Evolutionary conservation across 2,888 invertebrate genomes (phyloP).

Genomic region (Subacronicta megacephala): DNA sequence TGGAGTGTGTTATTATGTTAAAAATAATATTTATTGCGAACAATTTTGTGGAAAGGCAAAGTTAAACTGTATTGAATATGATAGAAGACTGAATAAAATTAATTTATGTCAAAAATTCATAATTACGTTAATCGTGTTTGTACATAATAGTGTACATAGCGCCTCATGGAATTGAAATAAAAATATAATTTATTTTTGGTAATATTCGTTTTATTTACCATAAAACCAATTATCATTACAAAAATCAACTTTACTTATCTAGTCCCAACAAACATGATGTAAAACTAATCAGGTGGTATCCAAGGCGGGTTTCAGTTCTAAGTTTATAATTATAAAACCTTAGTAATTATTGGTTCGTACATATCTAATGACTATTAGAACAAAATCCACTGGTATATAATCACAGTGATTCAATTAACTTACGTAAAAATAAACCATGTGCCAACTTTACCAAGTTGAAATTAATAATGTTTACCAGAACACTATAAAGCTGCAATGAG

Average conservation of each 20-base stretch:
- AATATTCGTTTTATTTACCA: constrained; percentile 71
- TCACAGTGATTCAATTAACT: constrained; percentile 10
- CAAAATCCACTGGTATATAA: constrained; percentile 16
- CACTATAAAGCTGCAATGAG: constrained; percentile 1
- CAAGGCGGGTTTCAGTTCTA: constrained; percentile 44
- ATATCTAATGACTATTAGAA: constrained; percentile 18
- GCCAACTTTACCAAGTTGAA: neutral
- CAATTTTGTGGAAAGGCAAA: constrained; percentile 55
- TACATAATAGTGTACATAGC: constrained; percentile 66
- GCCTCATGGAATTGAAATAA: constrained; percentile 78
- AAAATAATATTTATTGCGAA: constrained; percentile 30
- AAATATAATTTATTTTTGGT: constrained; percentile 85
- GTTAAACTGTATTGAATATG: constrained; percentile 84
- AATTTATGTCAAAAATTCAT: constrained; percentile 74
- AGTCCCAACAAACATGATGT: constrained; percentile 50
- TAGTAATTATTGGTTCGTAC: constrained; percentile 9
- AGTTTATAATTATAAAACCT: constrained; percentile 25
- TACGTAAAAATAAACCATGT: constrained; percentile 1
- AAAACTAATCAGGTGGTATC: constrained; percentile 54
- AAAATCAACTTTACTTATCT: constrained; percentile 45
- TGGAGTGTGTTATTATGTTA: constrained; percentile 14
- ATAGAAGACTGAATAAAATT: constrained; percentile 86
- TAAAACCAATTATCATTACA: constrained; percentile 51
- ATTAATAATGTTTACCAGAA: neutral
- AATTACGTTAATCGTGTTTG: constrained; percentile 75